Percentiles rank a stretch among this genome's conserved stretches.
Conservation (phyloP, 1,140 invertebrate species). For the Lordiphosa stackelbergi region DNA sequence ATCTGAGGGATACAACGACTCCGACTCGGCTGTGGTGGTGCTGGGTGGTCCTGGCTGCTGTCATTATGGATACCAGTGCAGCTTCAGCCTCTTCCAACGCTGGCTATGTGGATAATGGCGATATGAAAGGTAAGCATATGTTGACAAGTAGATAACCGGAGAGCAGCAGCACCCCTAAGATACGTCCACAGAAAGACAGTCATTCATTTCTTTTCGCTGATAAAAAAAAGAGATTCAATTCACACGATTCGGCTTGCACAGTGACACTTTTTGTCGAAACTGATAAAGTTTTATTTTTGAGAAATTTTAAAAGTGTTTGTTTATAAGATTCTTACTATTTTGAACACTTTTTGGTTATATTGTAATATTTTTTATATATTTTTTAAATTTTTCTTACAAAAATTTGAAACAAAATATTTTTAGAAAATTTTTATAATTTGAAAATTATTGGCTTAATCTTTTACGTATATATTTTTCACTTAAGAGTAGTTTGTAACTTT, state of each 20-base stretch:
- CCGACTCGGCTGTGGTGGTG: background rate
- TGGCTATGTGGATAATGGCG: conserved; percentile 68
- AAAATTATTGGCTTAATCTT: too few relatives aligned
- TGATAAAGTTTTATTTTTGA: too few relatives aligned
- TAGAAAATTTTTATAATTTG: too few relatives aligned
- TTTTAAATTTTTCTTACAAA: too few relatives aligned
- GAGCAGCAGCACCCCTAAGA: background rate
- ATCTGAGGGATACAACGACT: conserved; percentile 1
- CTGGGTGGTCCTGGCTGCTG: background rate
- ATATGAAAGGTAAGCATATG: conserved; percentile 70
- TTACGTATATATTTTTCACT: too few relatives aligned
- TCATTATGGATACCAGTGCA: background rate
- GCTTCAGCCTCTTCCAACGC: conserved; percentile 48
- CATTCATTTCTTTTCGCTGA: conserved; percentile 14
- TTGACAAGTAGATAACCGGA: background rate
- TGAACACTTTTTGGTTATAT: too few relatives aligned
- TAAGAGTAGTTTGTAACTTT: too few relatives aligned
- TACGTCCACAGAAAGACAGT: conserved; percentile 4
- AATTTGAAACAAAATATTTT: too few relatives aligned
- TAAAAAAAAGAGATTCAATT: conserved; percentile 47
- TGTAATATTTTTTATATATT: too few relatives aligned
- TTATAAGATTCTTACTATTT: too few relatives aligned
- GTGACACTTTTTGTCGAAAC: too few relatives aligned
- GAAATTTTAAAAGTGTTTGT: too few relatives aligned
- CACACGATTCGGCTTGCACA: conserved; percentile 12